Percentiles rank a stretch among this genome's conserved stretches.
phyloP scores from a whole-genome alignment of 2,797 vertebrate genomes.

The Dromococcyx pavoninus region DNA sequence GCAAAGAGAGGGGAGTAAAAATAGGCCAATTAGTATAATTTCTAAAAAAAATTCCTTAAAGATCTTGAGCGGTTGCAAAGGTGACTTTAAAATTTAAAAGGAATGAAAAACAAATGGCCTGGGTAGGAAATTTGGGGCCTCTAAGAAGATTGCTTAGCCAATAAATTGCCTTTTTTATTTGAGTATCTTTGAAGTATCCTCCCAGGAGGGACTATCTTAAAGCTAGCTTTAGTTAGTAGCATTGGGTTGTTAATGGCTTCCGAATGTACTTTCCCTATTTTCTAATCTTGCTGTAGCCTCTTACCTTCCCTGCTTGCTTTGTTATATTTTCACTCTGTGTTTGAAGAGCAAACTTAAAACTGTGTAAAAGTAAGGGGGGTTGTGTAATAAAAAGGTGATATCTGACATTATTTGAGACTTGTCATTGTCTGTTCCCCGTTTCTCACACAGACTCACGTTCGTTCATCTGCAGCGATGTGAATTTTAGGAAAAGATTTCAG shows the following conservation, averaged over 20 bases:
- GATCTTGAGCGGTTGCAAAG: conserved; percentile 58
- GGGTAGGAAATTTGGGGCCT: conserved; percentile 53
- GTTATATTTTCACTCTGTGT: not conserved
- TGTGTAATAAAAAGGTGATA: not conserved
- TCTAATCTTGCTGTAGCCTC: not conserved
- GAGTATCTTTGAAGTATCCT: conserved; percentile 58
- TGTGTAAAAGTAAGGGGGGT: not conserved
- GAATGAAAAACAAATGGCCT: conserved; percentile 61
- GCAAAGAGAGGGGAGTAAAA: conserved; percentile 62
- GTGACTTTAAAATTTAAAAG: conserved; percentile 65
- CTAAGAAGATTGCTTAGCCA: conserved; percentile 35
- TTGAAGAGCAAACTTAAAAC: not conserved
- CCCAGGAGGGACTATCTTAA: conserved; percentile 33
- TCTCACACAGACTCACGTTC: not conserved
- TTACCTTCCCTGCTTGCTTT: not conserved
- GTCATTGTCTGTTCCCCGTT: not conserved
- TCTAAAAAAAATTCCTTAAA: conserved; percentile 62
- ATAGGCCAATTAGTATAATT: conserved; percentile 69
- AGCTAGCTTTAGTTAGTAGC: conserved; percentile 34
- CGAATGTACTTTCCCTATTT: conserved; percentile 42
- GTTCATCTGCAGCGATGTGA: not conserved
- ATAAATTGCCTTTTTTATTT: conserved; percentile 60
- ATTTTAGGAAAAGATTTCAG: conserved; percentile 31
- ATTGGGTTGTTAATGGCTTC: conserved; percentile 48
- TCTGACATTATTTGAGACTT: not conserved